Evolutionary conservation across 2,888 invertebrate species (phyloP), one percentile per base, ranked within the genome.

Genomic region (Agonopterix subpropinquella): DNA sequence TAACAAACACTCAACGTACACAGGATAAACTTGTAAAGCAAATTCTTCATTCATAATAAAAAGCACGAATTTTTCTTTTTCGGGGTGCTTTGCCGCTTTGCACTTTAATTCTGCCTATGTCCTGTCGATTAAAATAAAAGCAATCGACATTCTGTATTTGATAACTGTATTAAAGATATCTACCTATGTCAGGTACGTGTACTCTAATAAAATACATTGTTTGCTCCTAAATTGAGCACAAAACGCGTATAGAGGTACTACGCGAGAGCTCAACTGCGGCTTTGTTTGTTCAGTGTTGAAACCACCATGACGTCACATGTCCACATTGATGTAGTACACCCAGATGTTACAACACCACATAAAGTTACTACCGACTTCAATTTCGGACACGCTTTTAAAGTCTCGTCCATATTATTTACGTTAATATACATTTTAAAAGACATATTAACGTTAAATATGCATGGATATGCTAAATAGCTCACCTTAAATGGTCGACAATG

Each of bases 281-380:
- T 74, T 73, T 82, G 83, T 86, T 80, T 79, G 69, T 65, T 62
- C 63, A 65, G 63, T 85, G 81, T 77, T 71, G 85, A 77, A 85
- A 85, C 74, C 60, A 54, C 54, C 56, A 64, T 79, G 81, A 83
- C 80, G 78, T 81, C 82, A 79, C 58, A 50, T 43, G 47, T 49
- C 45, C 49, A 49, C 47, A 43, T 15, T 45, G n/a, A 41, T 48
- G 48, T 58, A 61, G 53, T 67, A 64, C 59, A 64, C 60, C 62
- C 52, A 61, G 52, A 56, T 59, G 58, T 60, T 73, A 69, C 67
- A 77, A 77, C 67, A 28, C 67, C 73, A 77, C 67, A 35, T 48
- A 49, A 45, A 51, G 42, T 52, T 49, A 49, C 55, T 39, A 39
- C 48, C 50, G 49, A 53, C 52, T 50, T 45, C 46, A 49, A 51